These are phyloP conservation scores for Octopus bimaculoides DNA, from an alignment of 1,140 invertebrate genomes.

Conservation along the genomic window DNA sequence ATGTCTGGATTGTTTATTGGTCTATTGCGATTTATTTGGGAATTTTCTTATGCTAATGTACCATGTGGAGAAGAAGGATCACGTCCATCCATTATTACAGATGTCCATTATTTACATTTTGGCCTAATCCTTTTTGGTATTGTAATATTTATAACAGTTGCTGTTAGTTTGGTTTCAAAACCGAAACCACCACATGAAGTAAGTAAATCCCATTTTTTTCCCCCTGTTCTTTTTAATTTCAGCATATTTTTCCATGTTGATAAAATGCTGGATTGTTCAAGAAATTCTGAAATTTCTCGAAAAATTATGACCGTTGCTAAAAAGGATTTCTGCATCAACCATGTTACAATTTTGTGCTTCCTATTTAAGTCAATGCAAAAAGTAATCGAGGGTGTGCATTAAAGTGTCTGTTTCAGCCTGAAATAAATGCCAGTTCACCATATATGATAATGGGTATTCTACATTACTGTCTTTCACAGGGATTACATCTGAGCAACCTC, in stretches of 20 bases:
- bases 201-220: conserved; percentile 26
- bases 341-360: background rate
- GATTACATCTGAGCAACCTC: background rate
- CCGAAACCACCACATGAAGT: conserved; percentile 51
- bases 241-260: background rate
- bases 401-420: background rate
- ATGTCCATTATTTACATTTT: conserved; percentile 58
- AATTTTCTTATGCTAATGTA: conserved; percentile 45
- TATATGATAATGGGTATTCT: background rate
- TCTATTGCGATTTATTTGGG: conserved; percentile 55
- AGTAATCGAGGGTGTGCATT: background rate
- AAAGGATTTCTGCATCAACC: background rate
- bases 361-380: background rate
- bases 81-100: conserved; percentile 46
- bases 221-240: background rate
- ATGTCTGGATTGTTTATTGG: conserved; percentile 61
- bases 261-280: background rate
- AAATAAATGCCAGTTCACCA: background rate
- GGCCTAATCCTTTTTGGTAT: conserved; percentile 55
- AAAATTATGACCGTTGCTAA: background rate
- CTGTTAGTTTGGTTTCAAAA: conserved; percentile 52
- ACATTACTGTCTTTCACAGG: background rate
- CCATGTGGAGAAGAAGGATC: conserved; percentile 43
- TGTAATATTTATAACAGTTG: conserved; percentile 38
- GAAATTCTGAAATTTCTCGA: background rate